These are phyloP conservation scores for Chrysomela aeneicollis DNA, from an alignment of 2,888 invertebrate genomes.

Conservation along the genomic window DNA sequence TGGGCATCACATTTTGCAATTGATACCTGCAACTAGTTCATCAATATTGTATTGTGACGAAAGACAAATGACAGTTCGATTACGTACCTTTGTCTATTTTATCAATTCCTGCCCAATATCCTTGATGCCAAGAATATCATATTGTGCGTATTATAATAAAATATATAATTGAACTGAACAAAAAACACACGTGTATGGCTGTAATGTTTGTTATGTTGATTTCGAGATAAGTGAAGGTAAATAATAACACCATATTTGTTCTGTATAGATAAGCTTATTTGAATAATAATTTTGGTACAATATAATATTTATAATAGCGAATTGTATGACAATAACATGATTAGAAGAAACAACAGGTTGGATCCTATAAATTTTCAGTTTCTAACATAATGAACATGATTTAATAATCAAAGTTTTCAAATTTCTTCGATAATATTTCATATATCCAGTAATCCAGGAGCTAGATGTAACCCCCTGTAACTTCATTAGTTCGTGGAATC, in stretches of 20 bases:
- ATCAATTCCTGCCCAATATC: background rate
- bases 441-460: too few species aligned
- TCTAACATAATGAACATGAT: too few species aligned
- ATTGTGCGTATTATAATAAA: too few species aligned
- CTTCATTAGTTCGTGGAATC: too few species aligned
- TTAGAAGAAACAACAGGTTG: constrained; percentile 15
- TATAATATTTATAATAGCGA: constrained; percentile 15
- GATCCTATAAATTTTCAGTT: background rate
- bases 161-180: background rate
- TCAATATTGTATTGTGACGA: too few species aligned
- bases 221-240: constrained; percentile 40
- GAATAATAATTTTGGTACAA: constrained; percentile 33
- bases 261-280: constrained; percentile 28
- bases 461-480: too few species aligned
- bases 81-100: too few species aligned
- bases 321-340: constrained; percentile 13
- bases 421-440: too few species aligned
- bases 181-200: constrained; percentile 36
- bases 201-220: constrained; percentile 38
- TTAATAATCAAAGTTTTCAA: too few species aligned
- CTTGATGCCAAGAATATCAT: background rate
- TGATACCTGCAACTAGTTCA: too few species aligned
- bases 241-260: constrained; percentile 38
- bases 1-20: too few species aligned
- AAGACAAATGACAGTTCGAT: too few species aligned